These are phyloP conservation scores for Heteromyza rotundicornis DNA, from an alignment of 2,888 invertebrate genomes.

Conservation along the genomic window DNA sequence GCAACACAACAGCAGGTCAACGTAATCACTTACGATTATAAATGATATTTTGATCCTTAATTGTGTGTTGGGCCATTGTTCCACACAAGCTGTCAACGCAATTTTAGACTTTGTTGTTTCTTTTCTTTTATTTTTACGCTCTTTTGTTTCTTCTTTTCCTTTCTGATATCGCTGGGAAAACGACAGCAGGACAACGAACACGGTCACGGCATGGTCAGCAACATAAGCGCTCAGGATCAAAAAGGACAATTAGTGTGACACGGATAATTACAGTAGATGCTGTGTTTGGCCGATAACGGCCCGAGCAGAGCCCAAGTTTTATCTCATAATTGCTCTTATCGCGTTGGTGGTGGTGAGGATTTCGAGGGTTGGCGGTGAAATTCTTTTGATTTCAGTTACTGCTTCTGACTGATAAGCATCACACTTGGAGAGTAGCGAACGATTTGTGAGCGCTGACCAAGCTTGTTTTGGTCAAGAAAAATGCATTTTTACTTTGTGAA, in stretches of 20 bases:
- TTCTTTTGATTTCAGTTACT: background rate
- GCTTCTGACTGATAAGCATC: background rate
- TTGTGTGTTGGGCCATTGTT: slow-evolving; percentile 31
- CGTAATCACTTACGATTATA: slow-evolving; percentile 46
- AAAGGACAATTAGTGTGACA: slow-evolving; percentile 46
- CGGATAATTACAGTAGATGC: slow-evolving; percentile 51
- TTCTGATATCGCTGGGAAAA: slow-evolving; percentile 19
- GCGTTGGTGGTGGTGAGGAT: background rate
- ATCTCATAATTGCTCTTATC: slow-evolving; percentile 7
- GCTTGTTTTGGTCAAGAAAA: no score
- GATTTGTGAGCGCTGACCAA: no score
- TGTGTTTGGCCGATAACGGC: slow-evolving; percentile 18
- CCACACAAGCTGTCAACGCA: slow-evolving; percentile 45
- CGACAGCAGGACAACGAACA: background rate
- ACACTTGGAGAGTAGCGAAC: no score
- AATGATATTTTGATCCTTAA: slow-evolving; percentile 51
- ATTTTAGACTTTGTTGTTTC: slow-evolving; percentile 41
- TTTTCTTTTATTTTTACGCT: no score
- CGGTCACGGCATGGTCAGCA: background rate
- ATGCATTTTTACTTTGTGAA: no score
- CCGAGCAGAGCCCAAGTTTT: background rate
- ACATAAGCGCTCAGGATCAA: slow-evolving; percentile 38
- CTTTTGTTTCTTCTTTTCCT: no score
- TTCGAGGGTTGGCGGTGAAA: background rate
- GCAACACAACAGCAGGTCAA: background rate